A percentile compares a stretch with the other conserved stretches of the same genome.
phyloP scores from a whole-genome alignment of 2,113 vertebrate genomes.

The Trachemys scripta region DNA sequence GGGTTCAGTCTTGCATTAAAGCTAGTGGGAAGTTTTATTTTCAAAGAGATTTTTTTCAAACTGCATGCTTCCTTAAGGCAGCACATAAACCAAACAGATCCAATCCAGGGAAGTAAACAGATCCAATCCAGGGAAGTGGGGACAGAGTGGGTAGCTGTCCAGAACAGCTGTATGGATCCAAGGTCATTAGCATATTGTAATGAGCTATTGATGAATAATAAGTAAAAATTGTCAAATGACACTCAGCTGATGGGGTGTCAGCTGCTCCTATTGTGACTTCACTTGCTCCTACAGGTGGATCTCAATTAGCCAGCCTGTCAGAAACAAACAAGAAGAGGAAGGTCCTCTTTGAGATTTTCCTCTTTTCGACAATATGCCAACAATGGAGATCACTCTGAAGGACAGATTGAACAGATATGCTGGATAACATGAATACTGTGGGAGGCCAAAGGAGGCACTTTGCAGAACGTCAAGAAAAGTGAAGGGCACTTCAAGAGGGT shows the following conservation, averaged over 20 bases:
- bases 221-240: neutral
- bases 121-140: neutral
- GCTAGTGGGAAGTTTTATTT: neutral
- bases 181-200: neutral
- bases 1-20: neutral
- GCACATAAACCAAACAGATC: neutral
- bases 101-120: neutral
- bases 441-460: neutral
- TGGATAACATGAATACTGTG: neutral
- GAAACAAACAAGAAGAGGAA: neutral
- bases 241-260: neutral
- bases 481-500: neutral
- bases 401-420: neutral
- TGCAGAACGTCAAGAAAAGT: neutral
- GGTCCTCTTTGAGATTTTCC: neutral
- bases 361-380: neutral
- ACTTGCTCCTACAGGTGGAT: neutral
- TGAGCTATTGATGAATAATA: neutral
- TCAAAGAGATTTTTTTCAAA: neutral
- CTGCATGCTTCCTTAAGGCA: neutral
- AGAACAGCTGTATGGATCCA: neutral
- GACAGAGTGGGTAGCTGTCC: neutral
- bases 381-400: neutral
- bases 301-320: neutral
- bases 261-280: neutral